These are phyloP conservation scores for Peromyscus maniculatus DNA, from an alignment of 2,113 vertebrate species.

Conservation along the genomic window DNA sequence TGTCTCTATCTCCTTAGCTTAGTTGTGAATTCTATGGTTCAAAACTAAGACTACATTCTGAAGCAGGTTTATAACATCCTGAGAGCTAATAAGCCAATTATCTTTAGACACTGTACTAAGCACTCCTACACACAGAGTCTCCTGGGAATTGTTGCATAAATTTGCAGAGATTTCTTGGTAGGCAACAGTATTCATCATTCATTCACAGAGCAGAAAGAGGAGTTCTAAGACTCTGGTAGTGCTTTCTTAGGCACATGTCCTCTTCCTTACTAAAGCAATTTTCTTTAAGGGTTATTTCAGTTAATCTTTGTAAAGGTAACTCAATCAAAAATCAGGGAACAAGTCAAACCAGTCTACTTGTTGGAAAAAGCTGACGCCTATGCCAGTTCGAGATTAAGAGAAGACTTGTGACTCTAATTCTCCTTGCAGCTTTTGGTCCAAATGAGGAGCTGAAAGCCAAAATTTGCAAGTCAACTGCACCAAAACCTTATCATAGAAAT, in stretches of 20 bases:
- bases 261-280: slow-evolving; percentile 28
- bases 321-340: slow-evolving; percentile 46
- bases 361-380: background rate
- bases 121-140: background rate
- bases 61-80: background rate
- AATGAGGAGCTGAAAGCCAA: slow-evolving; percentile 82
- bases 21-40: background rate
- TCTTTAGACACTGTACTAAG: background rate
- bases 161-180: background rate
- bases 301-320: slow-evolving; percentile 12
- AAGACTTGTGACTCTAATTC: background rate
- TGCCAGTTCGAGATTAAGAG: background rate
- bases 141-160: background rate
- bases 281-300: slow-evolving; percentile 50
- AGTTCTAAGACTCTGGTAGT: background rate
- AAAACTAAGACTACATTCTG: slow-evolving; percentile 48
- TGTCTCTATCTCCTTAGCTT: background rate
- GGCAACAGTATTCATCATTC: background rate
- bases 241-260: background rate
- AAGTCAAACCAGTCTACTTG: background rate
- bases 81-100: slow-evolving; percentile 5
- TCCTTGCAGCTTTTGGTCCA: slow-evolving; percentile 27
- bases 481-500: slow-evolving; percentile 80
- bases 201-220: background rate
- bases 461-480: slow-evolving; percentile 78